Evolutionary conservation across 2,888 invertebrate genomes (phyloP).

Genomic region (Helobdella robusta): DNA sequence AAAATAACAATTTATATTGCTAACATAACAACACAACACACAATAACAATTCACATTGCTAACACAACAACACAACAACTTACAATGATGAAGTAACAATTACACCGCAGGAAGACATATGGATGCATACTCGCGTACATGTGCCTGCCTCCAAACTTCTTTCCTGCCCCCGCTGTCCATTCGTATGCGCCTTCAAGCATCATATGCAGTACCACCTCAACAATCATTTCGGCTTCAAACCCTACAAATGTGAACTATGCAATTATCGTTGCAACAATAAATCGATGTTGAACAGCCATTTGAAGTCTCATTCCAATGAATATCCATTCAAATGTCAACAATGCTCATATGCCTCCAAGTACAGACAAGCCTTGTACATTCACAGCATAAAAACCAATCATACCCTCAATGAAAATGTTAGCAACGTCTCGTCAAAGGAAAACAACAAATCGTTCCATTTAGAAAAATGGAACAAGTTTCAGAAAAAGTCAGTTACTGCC

Average conservation of each 20-base stretch:
- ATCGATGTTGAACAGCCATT: constrained; percentile 28
- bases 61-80: no score
- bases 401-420: not conserved
- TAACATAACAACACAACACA: not conserved
- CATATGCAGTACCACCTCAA: constrained; percentile 29
- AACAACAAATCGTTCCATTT: not conserved
- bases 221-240: constrained; percentile 29
- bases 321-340: constrained; percentile 26
- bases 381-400: constrained; percentile 19
- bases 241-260: constrained; percentile 22
- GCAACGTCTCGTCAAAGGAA: not conserved
- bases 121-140: constrained; percentile 25
- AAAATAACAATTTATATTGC: no score
- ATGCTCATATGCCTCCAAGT: constrained; percentile 26
- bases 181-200: constrained; percentile 29
- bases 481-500: not conserved
- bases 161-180: constrained; percentile 27
- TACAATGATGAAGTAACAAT: no score
- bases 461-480: not conserved
- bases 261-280: constrained; percentile 29
- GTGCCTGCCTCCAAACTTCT: constrained; percentile 28
- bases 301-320: constrained; percentile 26
- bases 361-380: constrained; percentile 26
- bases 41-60: not conserved
- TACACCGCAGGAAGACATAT: constrained; percentile 27